Percentiles rank a stretch among this genome's conserved stretches.
Conservation (phyloP, 2,888 invertebrate species). For the Lasioglossum malachurum region DNA sequence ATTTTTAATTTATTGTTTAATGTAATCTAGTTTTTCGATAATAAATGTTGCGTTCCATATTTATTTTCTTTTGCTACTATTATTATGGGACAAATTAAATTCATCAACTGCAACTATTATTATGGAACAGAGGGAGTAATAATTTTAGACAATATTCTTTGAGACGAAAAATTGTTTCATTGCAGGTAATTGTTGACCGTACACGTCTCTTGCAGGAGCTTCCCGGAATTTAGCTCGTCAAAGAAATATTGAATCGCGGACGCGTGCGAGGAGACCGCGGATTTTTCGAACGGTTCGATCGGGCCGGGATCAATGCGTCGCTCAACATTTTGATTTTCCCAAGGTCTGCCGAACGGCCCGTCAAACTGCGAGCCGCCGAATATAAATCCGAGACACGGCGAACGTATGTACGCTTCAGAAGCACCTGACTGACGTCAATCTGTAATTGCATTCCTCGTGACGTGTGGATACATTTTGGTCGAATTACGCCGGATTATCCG, state of each 20-base stretch:
- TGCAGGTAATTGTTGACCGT: neutral
- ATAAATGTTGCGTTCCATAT: too few relatives aligned
- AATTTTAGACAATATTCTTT: too few relatives aligned
- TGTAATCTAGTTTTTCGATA: too few relatives aligned
- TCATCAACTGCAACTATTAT: too few relatives aligned
- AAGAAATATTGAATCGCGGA: neutral
- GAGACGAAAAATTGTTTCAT: neutral
- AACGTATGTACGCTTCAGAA: constrained; percentile 47
- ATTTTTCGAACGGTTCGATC: neutral
- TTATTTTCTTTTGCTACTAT: too few relatives aligned
- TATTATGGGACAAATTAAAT: too few relatives aligned
- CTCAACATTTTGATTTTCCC: constrained; percentile 8
- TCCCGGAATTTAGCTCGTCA: neutral
- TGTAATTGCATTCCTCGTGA: constrained; percentile 69
- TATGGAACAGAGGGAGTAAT: too few relatives aligned
- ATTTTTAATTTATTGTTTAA: too few relatives aligned
- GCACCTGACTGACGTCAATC: constrained; percentile 68
- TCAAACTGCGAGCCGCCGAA: constrained; percentile 34
- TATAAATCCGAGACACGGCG: constrained; percentile 46
- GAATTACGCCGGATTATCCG: constrained; percentile 66
- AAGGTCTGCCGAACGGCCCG: neutral
- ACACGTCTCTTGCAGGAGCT: neutral
- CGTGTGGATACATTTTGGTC: constrained; percentile 69
- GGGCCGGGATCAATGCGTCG: neutral
- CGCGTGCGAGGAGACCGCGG: neutral